phyloP scores from a whole-genome alignment of 2,888 invertebrate genomes.

The Rhabditophanes sp. region DNA sequence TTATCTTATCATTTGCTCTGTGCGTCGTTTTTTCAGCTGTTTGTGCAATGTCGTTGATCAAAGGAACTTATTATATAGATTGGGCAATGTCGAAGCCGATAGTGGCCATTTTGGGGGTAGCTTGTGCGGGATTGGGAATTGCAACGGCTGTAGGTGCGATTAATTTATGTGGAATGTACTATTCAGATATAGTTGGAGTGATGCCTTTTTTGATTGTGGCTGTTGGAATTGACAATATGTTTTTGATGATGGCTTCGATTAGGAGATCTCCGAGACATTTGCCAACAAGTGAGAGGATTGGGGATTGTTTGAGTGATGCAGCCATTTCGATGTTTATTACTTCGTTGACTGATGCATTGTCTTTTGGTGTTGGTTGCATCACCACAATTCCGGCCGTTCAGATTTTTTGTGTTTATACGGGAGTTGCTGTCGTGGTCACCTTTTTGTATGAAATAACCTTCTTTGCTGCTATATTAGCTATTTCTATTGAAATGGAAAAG shows the following conservation, averaged over 20 bases:
- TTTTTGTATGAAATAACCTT: slow-evolving; percentile 43
- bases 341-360: slow-evolving; percentile 29
- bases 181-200: slow-evolving; percentile 81
- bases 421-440: slow-evolving; percentile 34
- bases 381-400: slow-evolving; percentile 77
- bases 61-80: slow-evolving; percentile 62
- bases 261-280: slow-evolving; percentile 58
- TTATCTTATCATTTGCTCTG: slow-evolving; percentile 34
- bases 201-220: slow-evolving; percentile 89
- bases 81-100: slow-evolving; percentile 61
- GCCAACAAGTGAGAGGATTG: slow-evolving; percentile 56
- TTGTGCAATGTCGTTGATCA: slow-evolving; percentile 54
- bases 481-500: slow-evolving; percentile 34
- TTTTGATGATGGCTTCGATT: slow-evolving; percentile 86
- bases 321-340: slow-evolving; percentile 87
- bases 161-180: slow-evolving; percentile 72
- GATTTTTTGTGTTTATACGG: slow-evolving; percentile 80
- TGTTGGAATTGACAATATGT: slow-evolving; percentile 86
- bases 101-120: slow-evolving; percentile 71
- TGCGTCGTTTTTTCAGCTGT: slow-evolving; percentile 35
- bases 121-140: slow-evolving; percentile 79
- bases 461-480: slow-evolving; percentile 34
- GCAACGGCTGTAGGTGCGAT: slow-evolving; percentile 73
- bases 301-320: slow-evolving; percentile 71
- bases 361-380: slow-evolving; percentile 53